Evolutionary conservation across 2,113 vertebrate genomes (phyloP).

Genomic region (Hirundichthys speculiger): DNA sequence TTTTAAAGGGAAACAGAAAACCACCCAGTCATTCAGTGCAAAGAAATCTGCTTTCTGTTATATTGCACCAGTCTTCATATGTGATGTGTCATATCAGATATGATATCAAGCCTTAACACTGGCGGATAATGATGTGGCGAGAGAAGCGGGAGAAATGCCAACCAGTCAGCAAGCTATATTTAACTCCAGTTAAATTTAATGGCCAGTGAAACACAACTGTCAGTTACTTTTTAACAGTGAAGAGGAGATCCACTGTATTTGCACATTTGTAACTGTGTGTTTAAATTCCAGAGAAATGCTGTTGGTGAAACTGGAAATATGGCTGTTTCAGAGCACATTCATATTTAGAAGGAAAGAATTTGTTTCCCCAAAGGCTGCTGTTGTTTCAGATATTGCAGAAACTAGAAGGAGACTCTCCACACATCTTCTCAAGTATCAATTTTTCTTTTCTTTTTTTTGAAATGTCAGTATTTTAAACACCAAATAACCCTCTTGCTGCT

Average conservation of each 20-base stretch:
- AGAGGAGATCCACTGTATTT: too few relatives aligned
- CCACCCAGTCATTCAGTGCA: constrained; percentile 6
- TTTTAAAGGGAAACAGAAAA: background rate
- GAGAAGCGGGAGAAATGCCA: constrained; percentile 26
- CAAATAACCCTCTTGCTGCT: constrained; percentile 37
- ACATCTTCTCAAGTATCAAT: background rate
- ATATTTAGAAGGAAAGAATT: too few relatives aligned
- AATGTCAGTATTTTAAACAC: constrained; percentile 49
- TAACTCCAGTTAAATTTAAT: constrained; percentile 22
- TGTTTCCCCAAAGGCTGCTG: too few relatives aligned
- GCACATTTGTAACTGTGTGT: too few relatives aligned
- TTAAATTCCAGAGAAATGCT: constrained; percentile 1
- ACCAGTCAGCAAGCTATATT: constrained; percentile 44
- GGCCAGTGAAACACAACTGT: too few relatives aligned
- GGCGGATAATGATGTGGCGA: too few relatives aligned
- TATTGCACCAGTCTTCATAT: constrained; percentile 34
- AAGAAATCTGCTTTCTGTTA: constrained; percentile 22
- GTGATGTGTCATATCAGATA: constrained; percentile 24
- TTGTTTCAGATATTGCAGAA: too few relatives aligned
- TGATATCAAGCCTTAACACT: constrained; percentile 21
- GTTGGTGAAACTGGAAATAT: constrained; percentile 11
- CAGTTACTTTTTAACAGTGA: too few relatives aligned
- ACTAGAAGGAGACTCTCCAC: too few relatives aligned
- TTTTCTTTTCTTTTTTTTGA: constrained; percentile 29
- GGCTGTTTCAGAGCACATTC: constrained; percentile 31